Base-by-base conservation (phyloP, 2,113 vertebrate species). In the Micronycteris hirsuta region DNA sequence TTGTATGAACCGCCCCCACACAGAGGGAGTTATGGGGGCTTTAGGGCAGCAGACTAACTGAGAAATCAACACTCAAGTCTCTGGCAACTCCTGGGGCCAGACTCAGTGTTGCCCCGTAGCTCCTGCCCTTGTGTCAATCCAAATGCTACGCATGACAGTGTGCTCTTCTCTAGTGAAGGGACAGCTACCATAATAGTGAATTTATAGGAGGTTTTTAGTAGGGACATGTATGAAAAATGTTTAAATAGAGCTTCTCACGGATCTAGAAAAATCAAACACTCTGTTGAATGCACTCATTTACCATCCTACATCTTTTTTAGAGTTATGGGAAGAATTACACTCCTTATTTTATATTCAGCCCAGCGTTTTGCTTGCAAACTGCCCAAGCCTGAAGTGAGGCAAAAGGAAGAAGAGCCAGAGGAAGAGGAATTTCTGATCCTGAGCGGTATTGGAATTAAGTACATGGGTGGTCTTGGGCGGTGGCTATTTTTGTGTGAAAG, bases 401-500 rank as follows among this genome's bases (percentile, higher is more conserved):
- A 56, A 71, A 63, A 33, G 36, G 26, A 52, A 77, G 33, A 71
- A 56, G 38, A 83, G 4, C 3, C 13, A 20, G 47, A 73, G 41
- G 20, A 4, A 13, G 49, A 33, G 16, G n/a, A n/a, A 58, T 58
- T 76, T 94, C 77, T 76, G 10, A 68, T 58, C n/a, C 31, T 26
- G 43, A 65, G 65, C 45, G 7, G 20, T 38, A 4, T 0, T 49
- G 91, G 31, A 68, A 58, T 52, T 16, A 71, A 96, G 45, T 17
- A 13, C 1, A 1, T 58, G 86, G 67, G 67, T 86, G 86, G 93
- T 63, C 71, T 58, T 82, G 82, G 43, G 82, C 84, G 86, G 83
- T 58, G 78, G 61, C 68, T 93, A 22, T 78, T 97, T 93, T 93
- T 52, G 1, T 93, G 56, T 85, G 43, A 45, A 84, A 26, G 22